Evolutionary conservation across 2,888 invertebrate genomes (phyloP), one percentile per base, ranked within the genome.

Genomic region (Drosophila diplacantha): DNA sequence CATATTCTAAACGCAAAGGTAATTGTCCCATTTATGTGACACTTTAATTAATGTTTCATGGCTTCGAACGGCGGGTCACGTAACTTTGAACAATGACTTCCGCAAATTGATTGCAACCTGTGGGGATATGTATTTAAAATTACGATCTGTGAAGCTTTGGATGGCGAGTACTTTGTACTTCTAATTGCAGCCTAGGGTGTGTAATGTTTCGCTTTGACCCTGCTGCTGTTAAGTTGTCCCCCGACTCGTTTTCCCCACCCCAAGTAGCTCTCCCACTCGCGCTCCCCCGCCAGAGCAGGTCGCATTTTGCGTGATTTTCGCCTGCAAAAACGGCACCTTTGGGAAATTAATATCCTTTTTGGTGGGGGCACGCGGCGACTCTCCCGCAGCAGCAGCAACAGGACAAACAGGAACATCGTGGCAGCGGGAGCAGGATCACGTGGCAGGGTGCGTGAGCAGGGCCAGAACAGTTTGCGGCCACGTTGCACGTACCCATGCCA

Each of bases 271-370:
- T 29, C 5, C 16, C 43, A 43, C 44, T 44, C 29, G 37, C 44
- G 11, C 12, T 52, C 8, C 43, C n/a, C 31, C 12, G n/a, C 18
- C 9, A 18, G 14, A 20, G 26, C 72, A 57, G 61, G 53, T 60
- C 57, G 63, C 53, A 68, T 75, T 78, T 75, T 83, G 83, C 77
- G 78, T 83, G 84, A 79, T 79, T 79, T 78, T 79, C 69, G 77
- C 80, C 70, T 55, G 72, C 71, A 75, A 75, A 75, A 85, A 82
- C 72, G 77, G 74, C 77, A 82, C 85, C 83, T 85, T 85, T 83
- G 85, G 87, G 85, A 85, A 85, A 86, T 85, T 86, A 85, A 85
- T 85, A 87, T 82, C 82, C 79, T 86, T 85, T 80, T 79, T 73
- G 73, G 71, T 62, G 61, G 74, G 50, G 52, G 52, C 85, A 77